Percentiles rank a stretch among this genome's conserved stretches.
These are phyloP conservation scores for Pantala flavescens DNA, from an alignment of 1,140 invertebrate species.

Conservation along the genomic window DNA sequence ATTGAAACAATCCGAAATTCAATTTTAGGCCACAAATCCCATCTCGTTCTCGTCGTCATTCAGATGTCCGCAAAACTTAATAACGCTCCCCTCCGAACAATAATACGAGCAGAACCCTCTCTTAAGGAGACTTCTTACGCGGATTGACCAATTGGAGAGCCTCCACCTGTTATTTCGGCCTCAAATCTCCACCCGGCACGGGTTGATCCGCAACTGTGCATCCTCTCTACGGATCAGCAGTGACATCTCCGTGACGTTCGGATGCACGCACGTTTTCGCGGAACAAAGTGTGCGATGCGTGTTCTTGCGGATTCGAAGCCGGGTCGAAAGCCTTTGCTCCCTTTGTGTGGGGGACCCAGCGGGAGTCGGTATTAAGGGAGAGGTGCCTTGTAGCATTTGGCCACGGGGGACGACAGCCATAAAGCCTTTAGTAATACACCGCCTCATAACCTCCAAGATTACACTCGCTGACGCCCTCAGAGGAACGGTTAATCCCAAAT, in stretches of 20 bases:
- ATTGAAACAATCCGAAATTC: too few relatives aligned
- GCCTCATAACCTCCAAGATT: constrained; percentile 2
- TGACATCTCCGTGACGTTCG: too few relatives aligned
- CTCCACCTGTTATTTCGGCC: background rate
- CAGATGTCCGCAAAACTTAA: too few relatives aligned
- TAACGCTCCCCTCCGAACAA: too few relatives aligned
- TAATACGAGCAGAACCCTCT: too few relatives aligned
- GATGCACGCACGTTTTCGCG: too few relatives aligned
- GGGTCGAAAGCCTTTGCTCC: background rate
- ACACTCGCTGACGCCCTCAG: constrained; percentile 1
- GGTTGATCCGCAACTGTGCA: too few relatives aligned
- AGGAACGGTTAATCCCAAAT: constrained; percentile 5
- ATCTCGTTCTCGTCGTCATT: too few relatives aligned
- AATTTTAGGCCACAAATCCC: too few relatives aligned
- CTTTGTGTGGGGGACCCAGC: background rate
- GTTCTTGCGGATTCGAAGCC: background rate
- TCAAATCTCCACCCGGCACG: background rate
- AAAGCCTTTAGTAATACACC: constrained; percentile 2
- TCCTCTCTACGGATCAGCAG: too few relatives aligned
- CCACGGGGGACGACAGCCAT: background rate
- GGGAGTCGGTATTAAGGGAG: background rate
- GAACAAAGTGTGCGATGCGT: background rate
- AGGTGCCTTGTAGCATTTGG: constrained; percentile 4
- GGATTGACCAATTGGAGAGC: too few relatives aligned
- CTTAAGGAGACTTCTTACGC: too few relatives aligned